Base-by-base conservation (phyloP, 2,797 vertebrate species). In the Allenopithecus nigroviridis region DNA sequence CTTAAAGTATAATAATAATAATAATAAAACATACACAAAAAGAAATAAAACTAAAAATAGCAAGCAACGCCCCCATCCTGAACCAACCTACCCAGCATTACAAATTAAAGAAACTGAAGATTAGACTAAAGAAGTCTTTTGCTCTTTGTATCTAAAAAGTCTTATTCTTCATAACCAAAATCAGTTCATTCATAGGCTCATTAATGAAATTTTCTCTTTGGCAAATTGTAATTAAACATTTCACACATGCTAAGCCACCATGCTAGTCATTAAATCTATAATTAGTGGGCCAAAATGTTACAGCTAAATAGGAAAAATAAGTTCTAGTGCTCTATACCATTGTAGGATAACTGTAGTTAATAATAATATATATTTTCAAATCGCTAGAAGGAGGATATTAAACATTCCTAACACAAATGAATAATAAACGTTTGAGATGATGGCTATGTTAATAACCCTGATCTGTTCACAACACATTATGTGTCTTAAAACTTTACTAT, bases 161-260 rank as follows among this genome's bases (percentile, higher is more conserved):
- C 57, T 84, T 43, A 1, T 57, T 94, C 43, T 86, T 92, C 61
- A 81, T 59, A 93, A 70, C 30, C 50, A 84, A 83, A 92, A 61
- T 41, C 50, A 84, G 79, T 72, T 94, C n/a, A 70, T 28, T 86
- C 39, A 88, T 78, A 57, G 4, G 16, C 21, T 74, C 64, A 64
- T 81, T 93, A 89, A 43, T 75, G 76, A 55, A 75, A 39, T 61
- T 78, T 76, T 43, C 46, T 33, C 72, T 84, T 64, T 84, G 24
- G 64, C 43, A 87, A 96, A 50, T 1, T 79, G 55, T 70, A 94
- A 96, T 78, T 39, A 85, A 94, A 39, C 14, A 91, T 30, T 95
- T 64, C 75, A 46, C 80, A 50, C 26, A 30, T 59, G 14, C 22
- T 43, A 81, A 84, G 19, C 61, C 4, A 74, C 1, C 41, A 28